These are phyloP conservation scores for Telmatherina bonti DNA, from an alignment of 2,797 vertebrate genomes.

Conservation along the genomic window DNA sequence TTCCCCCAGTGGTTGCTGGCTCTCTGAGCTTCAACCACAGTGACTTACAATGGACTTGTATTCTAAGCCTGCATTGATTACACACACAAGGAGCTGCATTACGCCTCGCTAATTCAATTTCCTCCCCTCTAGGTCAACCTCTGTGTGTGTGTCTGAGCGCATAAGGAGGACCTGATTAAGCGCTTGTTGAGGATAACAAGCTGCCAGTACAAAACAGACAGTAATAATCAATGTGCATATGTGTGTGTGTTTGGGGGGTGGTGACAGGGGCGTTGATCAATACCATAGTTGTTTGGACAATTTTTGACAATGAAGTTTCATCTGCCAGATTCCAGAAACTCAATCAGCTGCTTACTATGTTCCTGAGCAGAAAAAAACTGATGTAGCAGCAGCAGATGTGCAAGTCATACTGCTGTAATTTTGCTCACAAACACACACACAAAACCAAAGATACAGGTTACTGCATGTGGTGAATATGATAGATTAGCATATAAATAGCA, in stretches of 20 bases:
- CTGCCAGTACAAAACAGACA: slow-evolving; percentile 26
- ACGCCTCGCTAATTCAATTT: slow-evolving; percentile 81
- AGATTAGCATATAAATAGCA: background rate
- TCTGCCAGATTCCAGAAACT: background rate
- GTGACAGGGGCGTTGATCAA: background rate
- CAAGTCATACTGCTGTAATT: background rate
- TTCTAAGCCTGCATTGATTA: slow-evolving; percentile 77
- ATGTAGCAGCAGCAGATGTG: background rate
- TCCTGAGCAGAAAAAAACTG: background rate
- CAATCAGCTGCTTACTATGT: background rate
- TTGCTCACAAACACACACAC: background rate
- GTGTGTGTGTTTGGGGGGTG: background rate
- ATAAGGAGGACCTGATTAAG: slow-evolving; percentile 54
- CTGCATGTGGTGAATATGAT: too few species aligned
- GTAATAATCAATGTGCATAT: slow-evolving; percentile 6
- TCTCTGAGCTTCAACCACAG: slow-evolving; percentile 48
- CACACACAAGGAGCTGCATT: slow-evolving; percentile 80
- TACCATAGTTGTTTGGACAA: background rate
- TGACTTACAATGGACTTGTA: slow-evolving; percentile 72
- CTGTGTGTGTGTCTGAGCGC: slow-evolving; percentile 45
- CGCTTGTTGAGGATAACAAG: slow-evolving; percentile 46
- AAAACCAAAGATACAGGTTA: background rate
- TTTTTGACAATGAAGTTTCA: background rate
- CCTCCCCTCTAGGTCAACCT: slow-evolving; percentile 68
- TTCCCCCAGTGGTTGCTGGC: slow-evolving; percentile 65